phyloP scores from a whole-genome alignment of 2,797 vertebrate species.

The Pangasius sanitwongsei region DNA sequence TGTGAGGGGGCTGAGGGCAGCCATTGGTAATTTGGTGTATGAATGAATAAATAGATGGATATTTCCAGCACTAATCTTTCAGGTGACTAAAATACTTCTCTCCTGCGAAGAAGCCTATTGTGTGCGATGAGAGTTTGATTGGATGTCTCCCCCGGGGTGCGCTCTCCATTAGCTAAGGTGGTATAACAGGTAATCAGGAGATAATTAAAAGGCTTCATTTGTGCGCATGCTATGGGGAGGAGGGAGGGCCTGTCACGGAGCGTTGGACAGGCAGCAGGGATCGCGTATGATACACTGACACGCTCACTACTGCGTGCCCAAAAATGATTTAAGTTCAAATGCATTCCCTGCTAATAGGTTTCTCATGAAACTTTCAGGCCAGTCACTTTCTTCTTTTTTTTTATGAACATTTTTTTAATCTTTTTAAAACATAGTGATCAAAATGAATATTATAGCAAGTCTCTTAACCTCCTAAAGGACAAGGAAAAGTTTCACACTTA shows the following conservation, averaged over 20 bases:
- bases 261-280: conserved; percentile 44
- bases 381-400: no score
- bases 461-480: neutral
- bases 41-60: conserved; percentile 78
- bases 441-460: neutral
- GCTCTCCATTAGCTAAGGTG: conserved; percentile 85
- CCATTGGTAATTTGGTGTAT: conserved; percentile 71
- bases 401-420: neutral
- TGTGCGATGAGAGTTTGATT: conserved; percentile 83
- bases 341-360: conserved; percentile 6
- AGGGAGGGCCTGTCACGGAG: conserved; percentile 68
- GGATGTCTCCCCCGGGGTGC: conserved; percentile 79
- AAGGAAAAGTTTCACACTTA: neutral
- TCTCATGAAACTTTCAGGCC: neutral
- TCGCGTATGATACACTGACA: conserved; percentile 48
- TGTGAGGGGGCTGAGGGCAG: conserved; percentile 41
- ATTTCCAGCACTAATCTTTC: conserved; percentile 77
- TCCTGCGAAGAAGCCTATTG: conserved; percentile 79
- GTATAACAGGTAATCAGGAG: conserved; percentile 87
- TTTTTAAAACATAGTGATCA: neutral
- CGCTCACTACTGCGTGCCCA: conserved; percentile 11
- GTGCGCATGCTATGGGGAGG: conserved; percentile 61
- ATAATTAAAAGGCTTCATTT: conserved; percentile 85
- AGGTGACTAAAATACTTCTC: conserved; percentile 77
- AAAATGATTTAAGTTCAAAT: conserved; percentile 30